Base-by-base conservation (phyloP, 2,888 invertebrate species). In the Bugulina stolonifera region DNA sequence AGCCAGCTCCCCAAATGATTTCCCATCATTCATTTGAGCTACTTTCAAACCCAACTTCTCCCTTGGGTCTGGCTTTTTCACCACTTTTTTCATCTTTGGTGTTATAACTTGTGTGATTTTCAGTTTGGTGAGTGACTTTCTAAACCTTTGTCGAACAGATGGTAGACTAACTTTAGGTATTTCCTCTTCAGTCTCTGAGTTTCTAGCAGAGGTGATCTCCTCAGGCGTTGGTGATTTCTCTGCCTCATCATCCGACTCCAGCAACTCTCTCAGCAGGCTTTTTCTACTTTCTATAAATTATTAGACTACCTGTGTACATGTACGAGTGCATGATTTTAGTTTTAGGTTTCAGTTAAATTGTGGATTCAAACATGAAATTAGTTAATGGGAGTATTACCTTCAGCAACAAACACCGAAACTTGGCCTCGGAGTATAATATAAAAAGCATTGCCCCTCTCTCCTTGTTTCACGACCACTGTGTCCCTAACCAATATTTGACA, bases 391-490 rank as follows among this genome's bases (percentile, higher is more conserved):
- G n/a, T n/a, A n/a, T 43, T 64, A 64, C 64, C 64, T 64, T 64
- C 64, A 2, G 25, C 32, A 5, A 70, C 70, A 54, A 25, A 70
- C 2, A 70, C 70, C 3, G 70, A 70, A 5, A 70, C 70, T 25
- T 10, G 14, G 2, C 70, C 70, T 5, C 32, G 52, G 23, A 70
- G 52, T 43, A 70, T 54, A 18, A 70, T 54, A 52, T 70, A 70
- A 25, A 70, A 70, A 54, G 70, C 70, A 29, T 70, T 32, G 2
- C 70, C 70, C 23, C 23, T 54, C 14, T 70, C 70, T 43, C 70
- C 70, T 54, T 70, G 70, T 29, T 32, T 22, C n/a, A 70, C 70
- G 3, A 70, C 54, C 43, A 54, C 70, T 64, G 64, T 64, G n/a
- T 64, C 64, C n/a, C 27, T 64, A 2, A 64, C 64, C 34, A 64